A percentile compares a stretch with the other conserved stretches of the same genome.
Conservation (phyloP, 2,888 invertebrate species). For the Stegana nigrithorax region DNA sequence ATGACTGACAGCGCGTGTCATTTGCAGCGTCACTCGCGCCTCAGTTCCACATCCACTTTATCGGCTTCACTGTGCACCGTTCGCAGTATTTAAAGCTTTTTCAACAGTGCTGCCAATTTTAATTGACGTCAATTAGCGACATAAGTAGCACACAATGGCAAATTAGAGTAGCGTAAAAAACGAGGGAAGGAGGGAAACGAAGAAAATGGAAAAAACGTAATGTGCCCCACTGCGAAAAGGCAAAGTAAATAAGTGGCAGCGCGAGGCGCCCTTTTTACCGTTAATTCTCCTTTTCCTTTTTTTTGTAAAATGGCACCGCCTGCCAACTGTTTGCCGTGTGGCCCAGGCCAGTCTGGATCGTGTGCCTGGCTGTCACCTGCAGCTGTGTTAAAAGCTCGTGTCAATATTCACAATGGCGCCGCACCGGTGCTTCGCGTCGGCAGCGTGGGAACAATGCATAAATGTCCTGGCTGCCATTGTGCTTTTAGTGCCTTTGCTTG, state of each 20-base stretch:
- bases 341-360: too few relatives aligned
- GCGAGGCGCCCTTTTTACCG: not conserved
- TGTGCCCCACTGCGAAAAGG: not conserved
- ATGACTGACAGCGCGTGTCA: not conserved
- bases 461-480: conserved; percentile 11
- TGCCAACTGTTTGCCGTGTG: not conserved
- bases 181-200: not conserved
- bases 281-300: not conserved
- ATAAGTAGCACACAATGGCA: conserved; percentile 12
- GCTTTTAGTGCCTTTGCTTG: not conserved
- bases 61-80: too few relatives aligned
- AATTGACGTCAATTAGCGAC: conserved; percentile 14
- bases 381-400: conserved; percentile 5
- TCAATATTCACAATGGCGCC: conserved; percentile 1
- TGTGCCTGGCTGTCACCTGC: not conserved
- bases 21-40: not conserved
- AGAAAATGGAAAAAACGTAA: not conserved
- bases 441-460: conserved; percentile 9
- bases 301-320: not conserved
- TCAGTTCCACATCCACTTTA: too few relatives aligned
- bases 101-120: conserved; percentile 12
- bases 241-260: not conserved
- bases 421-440: not conserved
- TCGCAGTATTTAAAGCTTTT: not conserved
- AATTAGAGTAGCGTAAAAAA: not conserved